Evolutionary conservation across 2,113 vertebrate species (phyloP).

Genomic region (Mesembrinibis cayennensis): DNA sequence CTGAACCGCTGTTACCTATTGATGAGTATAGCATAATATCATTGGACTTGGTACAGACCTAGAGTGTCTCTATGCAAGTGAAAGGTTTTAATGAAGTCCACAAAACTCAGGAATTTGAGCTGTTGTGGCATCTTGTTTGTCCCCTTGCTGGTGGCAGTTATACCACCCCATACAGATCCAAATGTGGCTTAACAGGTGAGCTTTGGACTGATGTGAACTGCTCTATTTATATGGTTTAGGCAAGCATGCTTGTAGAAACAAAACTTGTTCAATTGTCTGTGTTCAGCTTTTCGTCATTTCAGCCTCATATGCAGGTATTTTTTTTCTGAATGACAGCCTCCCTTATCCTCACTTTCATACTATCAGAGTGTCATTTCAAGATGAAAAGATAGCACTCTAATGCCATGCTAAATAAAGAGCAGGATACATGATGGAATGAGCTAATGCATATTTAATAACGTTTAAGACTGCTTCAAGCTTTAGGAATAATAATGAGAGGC

Average conservation of each 20-base stretch:
- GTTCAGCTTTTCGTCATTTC: neutral
- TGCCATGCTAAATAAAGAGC: conserved; percentile 42
- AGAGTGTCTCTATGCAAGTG: neutral
- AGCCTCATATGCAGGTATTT: neutral
- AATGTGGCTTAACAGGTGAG: neutral
- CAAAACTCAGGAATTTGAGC: neutral
- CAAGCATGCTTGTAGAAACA: neutral
- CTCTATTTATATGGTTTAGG: neutral
- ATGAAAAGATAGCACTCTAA: conserved; percentile 9
- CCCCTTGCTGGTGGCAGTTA: neutral
- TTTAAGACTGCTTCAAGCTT: conserved; percentile 60
- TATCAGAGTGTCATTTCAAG: neutral
- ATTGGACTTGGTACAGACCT: neutral
- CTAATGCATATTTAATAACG: conserved; percentile 56
- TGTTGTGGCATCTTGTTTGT: neutral
- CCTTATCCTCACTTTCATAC: neutral
- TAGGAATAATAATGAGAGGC: conserved; percentile 63
- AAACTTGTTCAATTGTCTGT: neutral
- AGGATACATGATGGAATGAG: conserved; percentile 18
- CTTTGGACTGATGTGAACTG: neutral
- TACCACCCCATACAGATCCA: neutral
- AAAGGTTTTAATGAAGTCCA: neutral
- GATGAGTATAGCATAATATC: neutral
- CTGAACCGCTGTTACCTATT: neutral
- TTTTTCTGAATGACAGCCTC: neutral